phyloP scores from a whole-genome alignment of 2,797 vertebrate genomes.

The Sphenopsis melanotis region DNA sequence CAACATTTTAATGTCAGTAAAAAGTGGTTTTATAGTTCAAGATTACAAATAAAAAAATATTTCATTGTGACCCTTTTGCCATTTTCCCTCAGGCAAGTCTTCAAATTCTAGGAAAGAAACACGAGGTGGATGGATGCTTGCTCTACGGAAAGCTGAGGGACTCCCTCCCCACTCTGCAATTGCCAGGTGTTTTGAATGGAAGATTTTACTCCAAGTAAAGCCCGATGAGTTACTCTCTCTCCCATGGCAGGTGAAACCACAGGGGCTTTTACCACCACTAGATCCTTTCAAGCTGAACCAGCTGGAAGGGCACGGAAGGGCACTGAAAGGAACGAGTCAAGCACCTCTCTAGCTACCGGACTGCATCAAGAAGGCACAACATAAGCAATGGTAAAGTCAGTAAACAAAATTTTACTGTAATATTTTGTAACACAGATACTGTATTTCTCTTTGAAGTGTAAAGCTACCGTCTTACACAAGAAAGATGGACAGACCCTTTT shows the following conservation, averaged over 20 bases:
- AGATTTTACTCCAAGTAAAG: background rate
- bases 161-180: background rate
- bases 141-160: background rate
- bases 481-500: conserved; percentile 86
- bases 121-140: background rate
- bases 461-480: conserved; percentile 93
- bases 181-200: background rate
- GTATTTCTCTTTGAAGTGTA: conserved; percentile 85
- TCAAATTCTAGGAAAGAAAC: background rate
- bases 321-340: background rate
- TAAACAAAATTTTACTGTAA: conserved; percentile 98
- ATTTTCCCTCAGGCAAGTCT: background rate
- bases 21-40: conserved; percentile 45
- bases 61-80: background rate
- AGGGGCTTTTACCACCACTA: background rate
- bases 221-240: background rate
- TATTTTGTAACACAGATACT: conserved; percentile 93
- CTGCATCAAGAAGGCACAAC: conserved; percentile 65
- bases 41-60: conserved; percentile 58
- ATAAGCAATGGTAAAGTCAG: conserved; percentile 79
- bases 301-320: background rate
- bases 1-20: conserved; percentile 55
- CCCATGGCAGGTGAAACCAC: background rate
- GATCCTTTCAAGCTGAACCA: background rate
- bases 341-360: background rate